A percentile compares a stretch with the other conserved stretches of the same genome.
Evolutionary conservation across 2,797 vertebrate species (phyloP).

Genomic region (Microhierax caerulescens): DNA sequence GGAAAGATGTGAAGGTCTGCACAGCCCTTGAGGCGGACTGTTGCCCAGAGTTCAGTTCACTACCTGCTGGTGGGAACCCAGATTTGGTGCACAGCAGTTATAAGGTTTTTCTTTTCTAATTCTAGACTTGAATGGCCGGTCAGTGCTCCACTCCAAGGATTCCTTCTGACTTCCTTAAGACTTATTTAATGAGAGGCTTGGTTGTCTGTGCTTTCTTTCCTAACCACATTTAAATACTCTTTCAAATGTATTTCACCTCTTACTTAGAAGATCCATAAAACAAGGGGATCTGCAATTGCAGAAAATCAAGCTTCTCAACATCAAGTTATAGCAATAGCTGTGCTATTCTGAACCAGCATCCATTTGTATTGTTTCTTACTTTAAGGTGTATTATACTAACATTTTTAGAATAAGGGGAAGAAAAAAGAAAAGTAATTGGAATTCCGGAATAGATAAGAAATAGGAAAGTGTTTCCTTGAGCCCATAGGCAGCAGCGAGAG

Average conservation of each 20-base stretch:
- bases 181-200: not conserved
- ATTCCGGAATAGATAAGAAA: not conserved
- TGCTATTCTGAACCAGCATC: not conserved
- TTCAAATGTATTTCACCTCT: not conserved
- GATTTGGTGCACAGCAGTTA: not conserved
- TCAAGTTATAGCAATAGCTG: not conserved
- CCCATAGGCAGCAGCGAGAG: not conserved
- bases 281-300: not conserved
- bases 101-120: not conserved
- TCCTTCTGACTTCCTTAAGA: not conserved
- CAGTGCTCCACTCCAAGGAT: not conserved
- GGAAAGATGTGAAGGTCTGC: not conserved
- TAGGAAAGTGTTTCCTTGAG: not conserved
- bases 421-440: not conserved
- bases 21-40: not conserved
- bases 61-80: not conserved
- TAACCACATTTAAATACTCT: not conserved
- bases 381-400: not conserved
- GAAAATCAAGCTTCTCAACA: not conserved
- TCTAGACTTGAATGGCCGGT: not conserved
- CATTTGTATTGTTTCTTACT: not conserved
- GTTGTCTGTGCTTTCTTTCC: not conserved
- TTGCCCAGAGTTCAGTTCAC: not conserved
- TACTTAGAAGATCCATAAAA: not conserved
- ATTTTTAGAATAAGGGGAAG: not conserved